Evolutionary conservation across 1,140 invertebrate species (phyloP).

Genomic region (Bombus difficillimus): DNA sequence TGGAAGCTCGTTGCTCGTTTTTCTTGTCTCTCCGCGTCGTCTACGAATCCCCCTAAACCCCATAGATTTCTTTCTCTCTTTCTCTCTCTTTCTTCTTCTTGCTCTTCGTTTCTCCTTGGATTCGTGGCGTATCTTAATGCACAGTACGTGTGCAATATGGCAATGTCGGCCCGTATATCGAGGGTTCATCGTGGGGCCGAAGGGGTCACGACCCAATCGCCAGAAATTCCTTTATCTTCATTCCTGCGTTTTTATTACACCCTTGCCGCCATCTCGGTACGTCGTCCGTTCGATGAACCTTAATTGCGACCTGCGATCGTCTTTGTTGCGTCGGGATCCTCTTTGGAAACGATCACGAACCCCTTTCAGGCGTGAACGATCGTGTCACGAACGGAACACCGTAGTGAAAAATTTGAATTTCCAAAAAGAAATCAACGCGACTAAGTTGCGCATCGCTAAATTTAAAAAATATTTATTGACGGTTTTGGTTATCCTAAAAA

Average conservation of each 20-base stretch:
- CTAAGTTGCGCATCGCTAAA: too few relatives aligned
- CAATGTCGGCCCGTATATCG: slow-evolving; percentile 51
- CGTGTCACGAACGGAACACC: not conserved
- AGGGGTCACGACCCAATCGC: slow-evolving; percentile 55
- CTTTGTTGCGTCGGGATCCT: slow-evolving; percentile 37
- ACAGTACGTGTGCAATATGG: slow-evolving; percentile 57
- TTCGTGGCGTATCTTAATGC: slow-evolving; percentile 52
- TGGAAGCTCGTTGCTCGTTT: slow-evolving; percentile 11
- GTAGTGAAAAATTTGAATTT: not conserved
- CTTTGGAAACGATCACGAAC: slow-evolving; percentile 34
- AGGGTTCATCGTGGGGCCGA: slow-evolving; percentile 50
- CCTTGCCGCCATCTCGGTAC: slow-evolving; percentile 46
- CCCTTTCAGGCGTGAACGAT: slow-evolving; percentile 22
- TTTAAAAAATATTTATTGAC: not conserved
- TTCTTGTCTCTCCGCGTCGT: not conserved
- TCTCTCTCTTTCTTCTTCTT: slow-evolving; percentile 48
- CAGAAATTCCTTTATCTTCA: slow-evolving; percentile 64
- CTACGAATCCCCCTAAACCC: slow-evolving; percentile 21
- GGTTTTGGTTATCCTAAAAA: not conserved
- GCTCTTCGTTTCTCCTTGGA: not conserved
- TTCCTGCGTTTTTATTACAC: slow-evolving; percentile 60
- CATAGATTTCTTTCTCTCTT: slow-evolving; percentile 34
- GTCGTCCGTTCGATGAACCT: slow-evolving; percentile 51
- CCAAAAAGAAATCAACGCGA: not conserved
- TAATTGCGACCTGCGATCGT: slow-evolving; percentile 48